Percentiles rank a stretch among this genome's conserved stretches.
Evolutionary conservation across 2,888 invertebrate genomes (phyloP).

Genomic region (Pilophorus perplexus): DNA sequence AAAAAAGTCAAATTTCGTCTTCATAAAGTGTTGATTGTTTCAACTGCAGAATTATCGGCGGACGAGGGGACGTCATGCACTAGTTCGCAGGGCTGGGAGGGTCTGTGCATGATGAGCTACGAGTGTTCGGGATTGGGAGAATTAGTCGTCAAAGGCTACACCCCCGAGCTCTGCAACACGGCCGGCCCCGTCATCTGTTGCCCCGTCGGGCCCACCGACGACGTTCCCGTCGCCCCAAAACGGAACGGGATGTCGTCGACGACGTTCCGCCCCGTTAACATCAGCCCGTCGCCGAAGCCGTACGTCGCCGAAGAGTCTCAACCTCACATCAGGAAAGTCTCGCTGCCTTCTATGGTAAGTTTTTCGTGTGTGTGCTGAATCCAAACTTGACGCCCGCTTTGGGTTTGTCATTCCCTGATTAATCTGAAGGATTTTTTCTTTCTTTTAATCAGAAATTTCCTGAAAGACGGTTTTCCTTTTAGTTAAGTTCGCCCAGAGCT

Average conservation of each 20-base stretch:
- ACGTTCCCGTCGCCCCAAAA: neutral
- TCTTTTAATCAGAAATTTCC: no score
- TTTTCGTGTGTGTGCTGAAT: no score
- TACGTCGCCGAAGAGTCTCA: constrained; percentile 27
- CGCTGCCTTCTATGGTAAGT: constrained; percentile 12
- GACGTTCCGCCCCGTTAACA: constrained; percentile 14
- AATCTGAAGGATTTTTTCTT: no score
- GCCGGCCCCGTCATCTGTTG: constrained; percentile 38
- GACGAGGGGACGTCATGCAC: constrained; percentile 33
- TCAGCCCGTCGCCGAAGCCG: constrained; percentile 26
- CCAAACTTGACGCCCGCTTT: no score
- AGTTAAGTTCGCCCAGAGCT: no score
- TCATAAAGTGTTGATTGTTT: no score
- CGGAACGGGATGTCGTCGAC: neutral
- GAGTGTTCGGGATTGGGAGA: constrained; percentile 31
- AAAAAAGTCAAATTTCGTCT: no score
- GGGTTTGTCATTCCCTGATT: no score
- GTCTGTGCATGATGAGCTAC: constrained; percentile 40
- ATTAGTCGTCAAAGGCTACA: constrained; percentile 37
- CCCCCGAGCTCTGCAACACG: constrained; percentile 39
- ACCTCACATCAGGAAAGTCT: constrained; percentile 7
- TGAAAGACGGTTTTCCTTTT: no score
- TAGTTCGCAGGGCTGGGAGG: constrained; percentile 40
- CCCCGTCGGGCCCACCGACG: constrained; percentile 3
- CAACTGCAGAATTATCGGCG: constrained; percentile 8